Percentiles rank a stretch among this genome's conserved stretches.
Conservation (phyloP, 2,888 invertebrate genomes). For the Aporophyla nigra region DNA sequence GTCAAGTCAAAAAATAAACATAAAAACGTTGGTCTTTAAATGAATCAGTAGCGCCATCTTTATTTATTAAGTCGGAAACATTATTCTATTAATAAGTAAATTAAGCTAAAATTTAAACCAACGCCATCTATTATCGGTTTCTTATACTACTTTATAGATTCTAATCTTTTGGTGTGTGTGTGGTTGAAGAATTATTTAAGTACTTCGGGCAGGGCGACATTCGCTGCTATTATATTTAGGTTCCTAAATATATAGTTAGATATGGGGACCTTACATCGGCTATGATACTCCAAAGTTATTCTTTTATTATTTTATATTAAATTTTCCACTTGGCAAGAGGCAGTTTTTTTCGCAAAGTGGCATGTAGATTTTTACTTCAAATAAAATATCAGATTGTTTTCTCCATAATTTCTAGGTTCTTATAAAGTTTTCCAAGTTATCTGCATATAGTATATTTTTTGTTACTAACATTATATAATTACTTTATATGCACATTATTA, state of each 20-base stretch:
- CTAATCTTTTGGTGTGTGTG: conserved; percentile 26
- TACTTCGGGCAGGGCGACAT: conserved; percentile 36
- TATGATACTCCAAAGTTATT: conserved; percentile 87
- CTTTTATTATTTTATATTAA: conserved; percentile 51
- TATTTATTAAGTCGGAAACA: conserved; percentile 36
- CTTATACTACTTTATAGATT: conserved; percentile 37
- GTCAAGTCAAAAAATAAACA: conserved; percentile 28
- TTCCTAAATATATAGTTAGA: conserved; percentile 85
- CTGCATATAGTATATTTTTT: conserved; percentile 7
- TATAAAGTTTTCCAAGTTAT: conserved; percentile 30
- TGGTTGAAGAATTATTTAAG: conserved; percentile 24
- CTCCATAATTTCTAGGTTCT: background rate
- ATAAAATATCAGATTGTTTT: background rate
- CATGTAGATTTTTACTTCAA: background rate
- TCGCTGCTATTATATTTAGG: conserved; percentile 81
- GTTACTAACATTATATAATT: conserved; percentile 6
- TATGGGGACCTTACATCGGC: conserved; percentile 79
- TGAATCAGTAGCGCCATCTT: conserved; percentile 53
- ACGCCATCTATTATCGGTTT: conserved; percentile 63
- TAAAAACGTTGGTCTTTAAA: conserved; percentile 15
- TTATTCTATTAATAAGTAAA: conserved; percentile 39
- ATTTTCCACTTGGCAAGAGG: conserved; percentile 53
- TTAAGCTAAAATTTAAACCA: conserved; percentile 35
- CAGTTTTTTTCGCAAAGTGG: background rate
- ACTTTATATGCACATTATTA: background rate